Conservation (phyloP, 1,140 invertebrate species). For the Ooceraea biroi region DNA sequence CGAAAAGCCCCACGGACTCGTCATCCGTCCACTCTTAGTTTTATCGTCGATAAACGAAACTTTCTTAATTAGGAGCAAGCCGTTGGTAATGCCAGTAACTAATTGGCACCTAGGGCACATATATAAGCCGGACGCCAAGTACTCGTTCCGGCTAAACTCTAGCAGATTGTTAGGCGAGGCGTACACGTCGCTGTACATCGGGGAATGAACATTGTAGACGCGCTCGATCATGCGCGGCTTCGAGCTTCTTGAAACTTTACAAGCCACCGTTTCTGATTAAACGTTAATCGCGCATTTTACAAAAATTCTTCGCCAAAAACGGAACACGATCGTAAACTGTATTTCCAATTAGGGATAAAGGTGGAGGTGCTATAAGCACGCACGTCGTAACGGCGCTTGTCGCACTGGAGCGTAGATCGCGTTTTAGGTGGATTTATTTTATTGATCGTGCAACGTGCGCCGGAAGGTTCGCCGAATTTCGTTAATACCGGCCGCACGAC, state of each 20-base stretch:
- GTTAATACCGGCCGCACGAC: slow-evolving; percentile 61
- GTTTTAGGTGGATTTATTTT: slow-evolving; percentile 9
- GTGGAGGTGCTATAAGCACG: neutral
- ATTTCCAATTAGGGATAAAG: neutral
- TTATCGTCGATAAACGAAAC: slow-evolving; percentile 81
- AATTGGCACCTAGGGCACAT: slow-evolving; percentile 79
- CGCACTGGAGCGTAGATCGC: neutral
- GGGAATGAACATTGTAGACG: slow-evolving; percentile 27
- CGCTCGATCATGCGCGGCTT: slow-evolving; percentile 39
- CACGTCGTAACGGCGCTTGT: neutral
- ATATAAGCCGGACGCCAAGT: slow-evolving; percentile 72
- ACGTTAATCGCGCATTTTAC: neutral
- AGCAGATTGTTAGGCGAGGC: slow-evolving; percentile 70
- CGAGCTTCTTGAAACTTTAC: slow-evolving; percentile 51
- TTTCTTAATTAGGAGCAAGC: slow-evolving; percentile 83
- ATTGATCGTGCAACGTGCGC: neutral
- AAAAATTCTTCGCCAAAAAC: slow-evolving; percentile 25
- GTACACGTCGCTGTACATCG: slow-evolving; percentile 41
- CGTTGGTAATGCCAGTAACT: slow-evolving; percentile 82
- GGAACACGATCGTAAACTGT: neutral
- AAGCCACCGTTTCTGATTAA: slow-evolving; percentile 35
- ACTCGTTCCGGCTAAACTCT: slow-evolving; percentile 74
- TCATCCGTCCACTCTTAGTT: slow-evolving; percentile 65
- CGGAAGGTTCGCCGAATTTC: slow-evolving; percentile 64
- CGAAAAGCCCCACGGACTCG: slow-evolving; percentile 13